These are phyloP conservation scores for Dicyrtoma fusca DNA, from an alignment of 2,888 invertebrate genomes.

Conservation along the genomic window DNA sequence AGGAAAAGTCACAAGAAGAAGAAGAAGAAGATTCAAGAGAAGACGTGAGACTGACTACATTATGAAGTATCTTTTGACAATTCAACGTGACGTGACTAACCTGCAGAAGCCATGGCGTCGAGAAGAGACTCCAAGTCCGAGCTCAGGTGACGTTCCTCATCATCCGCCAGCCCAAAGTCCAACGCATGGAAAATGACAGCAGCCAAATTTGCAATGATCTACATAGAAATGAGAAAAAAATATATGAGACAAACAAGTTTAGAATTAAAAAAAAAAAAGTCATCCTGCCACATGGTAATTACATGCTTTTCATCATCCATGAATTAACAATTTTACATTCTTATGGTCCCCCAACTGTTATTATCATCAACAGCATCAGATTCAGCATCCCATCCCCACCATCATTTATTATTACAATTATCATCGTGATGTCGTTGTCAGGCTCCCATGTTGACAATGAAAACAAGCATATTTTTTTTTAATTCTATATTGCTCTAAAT, in stretches of 20 bases:
- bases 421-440: too few relatives aligned
- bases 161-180: slow-evolving; percentile 82
- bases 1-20: neutral
- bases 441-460: too few relatives aligned
- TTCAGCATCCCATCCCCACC: too few relatives aligned
- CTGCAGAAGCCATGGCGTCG: slow-evolving; percentile 78
- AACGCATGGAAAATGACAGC: slow-evolving; percentile 83
- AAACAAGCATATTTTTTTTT: too few relatives aligned
- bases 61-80: neutral
- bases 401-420: too few relatives aligned
- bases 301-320: too few relatives aligned
- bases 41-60: neutral
- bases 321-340: too few relatives aligned
- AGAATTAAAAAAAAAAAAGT: neutral
- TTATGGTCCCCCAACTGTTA: too few relatives aligned
- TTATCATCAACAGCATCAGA: too few relatives aligned
- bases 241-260: neutral
- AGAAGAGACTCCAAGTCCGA: slow-evolving; percentile 84
- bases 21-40: neutral
- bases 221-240: slow-evolving; percentile 57
- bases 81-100: slow-evolving; percentile 60
- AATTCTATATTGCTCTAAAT: too few relatives aligned
- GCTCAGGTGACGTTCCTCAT: slow-evolving; percentile 84
- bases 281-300: too few relatives aligned
- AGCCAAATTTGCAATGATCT: slow-evolving; percentile 81